These are phyloP conservation scores for Chirona hameri DNA, from an alignment of 2,888 invertebrate species.

Conservation along the genomic window DNA sequence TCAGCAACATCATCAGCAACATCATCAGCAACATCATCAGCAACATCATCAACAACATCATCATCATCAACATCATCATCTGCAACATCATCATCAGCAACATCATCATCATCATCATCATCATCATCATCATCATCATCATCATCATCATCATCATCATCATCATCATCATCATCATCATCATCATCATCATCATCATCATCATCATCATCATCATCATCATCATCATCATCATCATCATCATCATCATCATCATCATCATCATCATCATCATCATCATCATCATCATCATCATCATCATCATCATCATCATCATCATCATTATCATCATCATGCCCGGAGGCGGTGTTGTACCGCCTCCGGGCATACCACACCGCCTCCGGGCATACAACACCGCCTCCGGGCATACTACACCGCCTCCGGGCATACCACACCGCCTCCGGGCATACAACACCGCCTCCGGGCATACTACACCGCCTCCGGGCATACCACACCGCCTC, in stretches of 20 bases:
- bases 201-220: conserved; percentile 11
- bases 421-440: too few species aligned
- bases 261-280: conserved; percentile 11
- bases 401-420: too few species aligned
- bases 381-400: too few species aligned
- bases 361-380: too few species aligned
- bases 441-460: too few species aligned
- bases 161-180: conserved; percentile 7
- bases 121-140: conserved; percentile 10
- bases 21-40: too few species aligned
- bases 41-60: conserved; percentile 1
- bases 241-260: conserved; percentile 11
- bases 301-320: conserved; percentile 11
- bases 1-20: too few species aligned
- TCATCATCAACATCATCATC: conserved; percentile 5
- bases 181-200: conserved; percentile 11
- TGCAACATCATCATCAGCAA: too few species aligned
- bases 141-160: conserved; percentile 11
- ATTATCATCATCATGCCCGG: neutral
- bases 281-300: conserved; percentile 7
- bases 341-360: neutral
- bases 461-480: too few species aligned
- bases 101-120: too few species aligned
- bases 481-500: too few species aligned
- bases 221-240: conserved; percentile 7